These are phyloP conservation scores for Ptiloglossa arizonensis DNA, from an alignment of 1,140 invertebrate species.

Conservation along the genomic window DNA sequence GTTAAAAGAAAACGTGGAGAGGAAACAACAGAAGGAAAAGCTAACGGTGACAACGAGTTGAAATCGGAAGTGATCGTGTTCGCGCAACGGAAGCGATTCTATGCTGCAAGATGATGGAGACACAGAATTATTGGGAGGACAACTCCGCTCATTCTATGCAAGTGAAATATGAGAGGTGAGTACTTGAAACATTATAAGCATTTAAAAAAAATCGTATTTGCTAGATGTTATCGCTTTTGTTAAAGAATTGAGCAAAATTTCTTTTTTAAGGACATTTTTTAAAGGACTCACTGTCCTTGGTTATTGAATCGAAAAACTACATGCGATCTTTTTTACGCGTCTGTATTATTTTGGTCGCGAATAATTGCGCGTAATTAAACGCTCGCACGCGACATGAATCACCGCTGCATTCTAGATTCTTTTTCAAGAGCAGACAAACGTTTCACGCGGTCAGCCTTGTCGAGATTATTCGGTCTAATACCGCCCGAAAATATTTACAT, in stretches of 20 bases:
- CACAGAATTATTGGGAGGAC: conserved; percentile 81
- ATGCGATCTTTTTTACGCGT: not conserved
- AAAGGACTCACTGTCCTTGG: too few species aligned
- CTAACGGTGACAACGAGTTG: not conserved
- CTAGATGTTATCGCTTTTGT: not conserved
- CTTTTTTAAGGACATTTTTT: too few species aligned
- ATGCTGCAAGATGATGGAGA: conserved; percentile 81
- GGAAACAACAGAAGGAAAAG: not conserved
- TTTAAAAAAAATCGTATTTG: not conserved
- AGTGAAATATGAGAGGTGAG: conserved; percentile 80
- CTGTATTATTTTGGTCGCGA: not conserved
- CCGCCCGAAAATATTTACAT: conserved; percentile 38
- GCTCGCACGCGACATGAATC: not conserved
- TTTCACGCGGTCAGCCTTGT: conserved; percentile 7
- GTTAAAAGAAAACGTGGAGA: not conserved
- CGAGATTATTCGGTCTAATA: conserved; percentile 9
- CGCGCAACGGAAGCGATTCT: conserved; percentile 62
- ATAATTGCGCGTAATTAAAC: not conserved
- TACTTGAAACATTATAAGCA: not conserved
- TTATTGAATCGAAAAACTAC: not conserved
- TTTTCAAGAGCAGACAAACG: not conserved
- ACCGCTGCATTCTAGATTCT: conserved; percentile 13
- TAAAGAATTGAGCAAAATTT: too few species aligned
- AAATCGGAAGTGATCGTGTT: conserved; percentile 44
- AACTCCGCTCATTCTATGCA: conserved; percentile 79